phyloP scores from a whole-genome alignment of 2,797 vertebrate genomes.

The Phataginus tricuspis region DNA sequence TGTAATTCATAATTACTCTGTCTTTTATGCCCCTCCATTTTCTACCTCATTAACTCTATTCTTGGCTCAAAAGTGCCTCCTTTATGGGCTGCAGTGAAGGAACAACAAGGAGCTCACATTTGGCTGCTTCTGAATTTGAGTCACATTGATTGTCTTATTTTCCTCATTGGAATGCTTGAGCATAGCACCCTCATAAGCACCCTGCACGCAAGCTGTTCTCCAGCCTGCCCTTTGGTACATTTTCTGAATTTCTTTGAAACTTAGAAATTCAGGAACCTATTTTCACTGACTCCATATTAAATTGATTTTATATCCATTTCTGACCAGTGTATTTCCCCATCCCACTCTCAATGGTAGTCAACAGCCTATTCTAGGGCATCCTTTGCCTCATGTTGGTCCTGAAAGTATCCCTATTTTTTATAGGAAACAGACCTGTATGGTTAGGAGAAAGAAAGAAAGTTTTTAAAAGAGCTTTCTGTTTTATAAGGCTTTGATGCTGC shows the following conservation, averaged over 20 bases:
- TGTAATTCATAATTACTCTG: constrained; percentile 55
- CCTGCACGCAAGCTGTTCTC: background rate
- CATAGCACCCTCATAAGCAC: background rate
- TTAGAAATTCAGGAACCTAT: background rate
- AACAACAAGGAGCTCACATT: constrained; percentile 20
- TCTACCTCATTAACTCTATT: constrained; percentile 65
- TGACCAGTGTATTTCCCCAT: background rate
- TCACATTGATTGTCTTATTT: background rate
- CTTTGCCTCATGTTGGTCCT: background rate
- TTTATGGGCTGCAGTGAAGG: constrained; percentile 28
- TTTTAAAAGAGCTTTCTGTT: background rate
- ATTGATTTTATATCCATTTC: background rate
- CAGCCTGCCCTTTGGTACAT: background rate
- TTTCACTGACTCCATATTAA: background rate
- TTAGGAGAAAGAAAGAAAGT: background rate
- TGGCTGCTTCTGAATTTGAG: background rate
- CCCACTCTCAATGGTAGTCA: background rate
- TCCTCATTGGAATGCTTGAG: background rate
- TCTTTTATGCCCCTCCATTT: constrained; percentile 69
- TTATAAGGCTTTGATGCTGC: background rate
- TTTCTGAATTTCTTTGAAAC: background rate
- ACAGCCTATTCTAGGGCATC: background rate
- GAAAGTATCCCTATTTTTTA: background rate
- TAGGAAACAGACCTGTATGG: background rate
- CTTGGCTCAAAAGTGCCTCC: constrained; percentile 52